A percentile compares a stretch with the other conserved stretches of the same genome.
These are phyloP conservation scores for Xenopus borealis DNA, from an alignment of 2,113 vertebrate species.

Conservation along the genomic window DNA sequence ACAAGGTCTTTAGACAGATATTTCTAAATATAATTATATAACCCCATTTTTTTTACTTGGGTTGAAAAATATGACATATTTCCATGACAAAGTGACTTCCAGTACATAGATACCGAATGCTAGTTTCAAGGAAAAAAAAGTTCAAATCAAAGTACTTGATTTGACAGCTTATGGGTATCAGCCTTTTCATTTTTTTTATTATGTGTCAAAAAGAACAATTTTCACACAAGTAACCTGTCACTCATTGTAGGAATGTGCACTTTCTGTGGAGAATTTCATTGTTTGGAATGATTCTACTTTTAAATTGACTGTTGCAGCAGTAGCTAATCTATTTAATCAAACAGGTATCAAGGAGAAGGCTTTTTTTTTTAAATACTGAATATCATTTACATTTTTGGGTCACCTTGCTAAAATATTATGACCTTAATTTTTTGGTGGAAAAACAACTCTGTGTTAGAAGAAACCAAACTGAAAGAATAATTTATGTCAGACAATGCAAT, in stretches of 20 bases:
- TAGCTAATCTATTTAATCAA: conserved; percentile 5
- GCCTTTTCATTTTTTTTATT: conserved; percentile 30
- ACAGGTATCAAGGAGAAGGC: not conserved
- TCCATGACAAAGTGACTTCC: no score
- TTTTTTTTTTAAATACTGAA: not conserved
- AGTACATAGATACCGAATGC: no score
- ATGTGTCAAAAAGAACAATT: conserved; percentile 23
- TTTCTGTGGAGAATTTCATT: conserved; percentile 9
- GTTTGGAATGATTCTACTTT: not conserved
- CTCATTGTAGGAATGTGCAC: not conserved
- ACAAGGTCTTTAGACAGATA: no score
- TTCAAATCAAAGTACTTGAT: conserved; percentile 22
- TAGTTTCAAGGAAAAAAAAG: not conserved
- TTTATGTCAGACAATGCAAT: no score
- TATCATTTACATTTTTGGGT: not conserved
- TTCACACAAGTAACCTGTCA: conserved; percentile 3
- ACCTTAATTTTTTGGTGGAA: not conserved
- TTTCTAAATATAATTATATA: no score
- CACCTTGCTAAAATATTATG: conserved; percentile 12
- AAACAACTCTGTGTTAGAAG: not conserved
- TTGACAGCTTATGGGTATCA: not conserved
- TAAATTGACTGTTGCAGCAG: not conserved
- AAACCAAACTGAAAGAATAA: no score
- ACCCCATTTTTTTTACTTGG: no score
- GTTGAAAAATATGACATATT: no score